Percentiles rank a stretch among this genome's conserved stretches.
Evolutionary conservation across 1,140 invertebrate genomes (phyloP).

Genomic region (Hyphantria cunea): DNA sequence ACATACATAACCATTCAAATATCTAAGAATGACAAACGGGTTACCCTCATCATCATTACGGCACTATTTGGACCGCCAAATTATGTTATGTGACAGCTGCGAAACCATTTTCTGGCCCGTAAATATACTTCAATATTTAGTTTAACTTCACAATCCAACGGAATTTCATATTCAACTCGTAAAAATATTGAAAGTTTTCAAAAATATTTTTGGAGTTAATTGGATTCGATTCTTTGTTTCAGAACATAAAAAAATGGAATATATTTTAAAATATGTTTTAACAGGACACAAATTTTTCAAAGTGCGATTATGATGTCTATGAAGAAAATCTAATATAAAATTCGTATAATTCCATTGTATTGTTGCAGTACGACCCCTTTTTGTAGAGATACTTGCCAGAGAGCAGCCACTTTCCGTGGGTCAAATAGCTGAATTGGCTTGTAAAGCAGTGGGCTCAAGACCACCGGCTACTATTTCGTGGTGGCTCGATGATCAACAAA

Average conservation of each 20-base stretch:
- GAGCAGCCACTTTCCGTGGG: slow-evolving; percentile 92
- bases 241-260: too few species aligned
- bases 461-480: slow-evolving; percentile 90
- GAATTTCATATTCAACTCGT: too few species aligned
- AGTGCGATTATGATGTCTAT: too few species aligned
- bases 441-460: slow-evolving; percentile 89
- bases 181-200: too few species aligned
- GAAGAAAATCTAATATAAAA: too few species aligned
- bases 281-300: too few species aligned
- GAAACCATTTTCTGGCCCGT: neutral
- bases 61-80: neutral
- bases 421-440: slow-evolving; percentile 88
- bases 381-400: slow-evolving; percentile 88
- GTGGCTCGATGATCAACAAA: slow-evolving; percentile 87
- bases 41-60: neutral
- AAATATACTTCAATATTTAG: neutral
- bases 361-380: slow-evolving; percentile 88
- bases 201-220: too few species aligned
- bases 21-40: neutral
- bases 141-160: neutral
- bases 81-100: neutral
- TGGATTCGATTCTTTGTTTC: too few species aligned
- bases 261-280: too few species aligned
- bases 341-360: neutral
- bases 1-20: neutral